phyloP scores from a whole-genome alignment of 2,797 vertebrate genomes.

The Eutrigla gurnardus region DNA sequence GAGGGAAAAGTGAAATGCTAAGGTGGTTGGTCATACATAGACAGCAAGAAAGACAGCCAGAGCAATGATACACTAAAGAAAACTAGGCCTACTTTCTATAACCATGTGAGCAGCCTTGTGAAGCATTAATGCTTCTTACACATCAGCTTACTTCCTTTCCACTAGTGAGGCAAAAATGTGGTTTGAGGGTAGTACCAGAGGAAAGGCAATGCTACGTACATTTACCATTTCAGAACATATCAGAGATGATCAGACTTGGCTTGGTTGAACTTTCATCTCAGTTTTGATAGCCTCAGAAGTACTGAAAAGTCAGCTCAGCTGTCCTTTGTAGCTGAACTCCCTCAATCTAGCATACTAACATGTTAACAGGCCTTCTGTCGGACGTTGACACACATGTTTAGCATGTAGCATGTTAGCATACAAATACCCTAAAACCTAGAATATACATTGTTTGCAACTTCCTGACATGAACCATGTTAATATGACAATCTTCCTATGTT shows the following conservation, averaged over 20 bases:
- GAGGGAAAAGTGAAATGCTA: slow-evolving; percentile 34
- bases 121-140: background rate
- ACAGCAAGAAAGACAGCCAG: slow-evolving; percentile 15
- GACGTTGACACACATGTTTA: background rate
- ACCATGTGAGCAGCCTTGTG: background rate
- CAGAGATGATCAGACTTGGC: background rate
- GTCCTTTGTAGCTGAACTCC: background rate
- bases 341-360: background rate
- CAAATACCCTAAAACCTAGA: background rate
- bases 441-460: background rate
- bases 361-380: background rate
- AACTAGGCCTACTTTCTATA: slow-evolving; percentile 11
- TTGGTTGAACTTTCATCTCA: background rate
- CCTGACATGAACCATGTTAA: no score
- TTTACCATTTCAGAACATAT: background rate
- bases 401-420: background rate
- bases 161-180: background rate
- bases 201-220: background rate
- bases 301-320: background rate
- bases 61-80: slow-evolving; percentile 18
- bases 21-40: slow-evolving; percentile 43
- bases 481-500: background rate
- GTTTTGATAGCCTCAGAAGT: background rate
- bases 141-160: background rate
- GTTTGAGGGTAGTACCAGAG: background rate